phyloP scores from a whole-genome alignment of 1,140 invertebrate species.

The Lasaia peninsularis region DNA sequence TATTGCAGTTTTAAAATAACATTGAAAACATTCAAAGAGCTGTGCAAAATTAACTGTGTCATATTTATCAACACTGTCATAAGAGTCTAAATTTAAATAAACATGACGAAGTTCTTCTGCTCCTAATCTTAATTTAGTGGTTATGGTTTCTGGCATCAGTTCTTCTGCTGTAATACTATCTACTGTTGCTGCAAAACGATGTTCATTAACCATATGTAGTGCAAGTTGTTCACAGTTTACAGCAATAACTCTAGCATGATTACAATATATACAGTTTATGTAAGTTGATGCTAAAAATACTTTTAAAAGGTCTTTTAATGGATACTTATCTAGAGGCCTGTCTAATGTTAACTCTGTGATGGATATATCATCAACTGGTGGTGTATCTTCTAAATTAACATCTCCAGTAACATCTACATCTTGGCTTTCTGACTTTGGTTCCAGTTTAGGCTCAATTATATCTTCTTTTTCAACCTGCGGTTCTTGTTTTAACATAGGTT shows the following conservation, averaged over 20 bases:
- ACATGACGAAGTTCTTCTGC: constrained; percentile 79
- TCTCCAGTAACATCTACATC: constrained; percentile 39
- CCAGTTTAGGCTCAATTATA: constrained; percentile 22
- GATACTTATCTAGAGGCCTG: constrained; percentile 84
- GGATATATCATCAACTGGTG: constrained; percentile 59
- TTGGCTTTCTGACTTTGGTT: constrained; percentile 44
- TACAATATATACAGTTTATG: constrained; percentile 87
- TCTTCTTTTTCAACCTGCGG: constrained; percentile 21
- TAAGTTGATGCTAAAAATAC: constrained; percentile 84
- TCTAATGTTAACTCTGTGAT: constrained; percentile 85
- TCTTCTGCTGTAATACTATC: constrained; percentile 86
- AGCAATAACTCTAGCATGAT: constrained; percentile 88
- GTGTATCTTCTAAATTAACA: constrained; percentile 49
- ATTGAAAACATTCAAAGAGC: constrained; percentile 90
- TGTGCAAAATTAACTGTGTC: constrained; percentile 75
- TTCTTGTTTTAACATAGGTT: neutral
- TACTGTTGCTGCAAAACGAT: constrained; percentile 84
- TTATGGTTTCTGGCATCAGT: constrained; percentile 84
- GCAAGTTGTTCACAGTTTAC: constrained; percentile 88
- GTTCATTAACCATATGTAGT: constrained; percentile 86
- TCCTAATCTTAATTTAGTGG: constrained; percentile 80
- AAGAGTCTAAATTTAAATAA: constrained; percentile 85
- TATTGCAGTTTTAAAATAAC: constrained; percentile 84
- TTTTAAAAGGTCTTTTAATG: constrained; percentile 83
- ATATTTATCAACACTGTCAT: constrained; percentile 78